Conservation (phyloP, 2,888 invertebrate species). For the Chymomyza amoena region DNA sequence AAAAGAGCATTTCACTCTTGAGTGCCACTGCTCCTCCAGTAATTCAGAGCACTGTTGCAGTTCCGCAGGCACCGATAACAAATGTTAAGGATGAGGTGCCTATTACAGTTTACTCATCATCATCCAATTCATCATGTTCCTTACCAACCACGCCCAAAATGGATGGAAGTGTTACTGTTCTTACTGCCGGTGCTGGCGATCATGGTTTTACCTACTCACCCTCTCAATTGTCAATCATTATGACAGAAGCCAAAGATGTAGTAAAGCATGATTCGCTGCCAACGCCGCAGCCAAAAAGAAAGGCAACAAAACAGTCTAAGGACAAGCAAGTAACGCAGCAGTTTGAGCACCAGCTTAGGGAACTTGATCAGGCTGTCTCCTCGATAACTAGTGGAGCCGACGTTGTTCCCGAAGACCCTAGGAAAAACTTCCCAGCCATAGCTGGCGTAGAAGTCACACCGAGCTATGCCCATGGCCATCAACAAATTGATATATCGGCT, state of each 20-base stretch:
- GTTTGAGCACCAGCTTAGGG: slow-evolving; percentile 48
- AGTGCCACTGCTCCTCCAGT: slow-evolving; percentile 33
- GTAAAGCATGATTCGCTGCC: slow-evolving; percentile 24
- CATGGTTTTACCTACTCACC: slow-evolving; percentile 45
- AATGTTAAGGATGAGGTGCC: slow-evolving; percentile 39
- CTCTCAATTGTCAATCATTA: slow-evolving; percentile 29
- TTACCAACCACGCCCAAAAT: slow-evolving; percentile 71
- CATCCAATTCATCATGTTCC: slow-evolving; percentile 75
- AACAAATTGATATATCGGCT: slow-evolving; percentile 40
- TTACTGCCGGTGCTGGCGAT: slow-evolving; percentile 14
- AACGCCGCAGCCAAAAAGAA: slow-evolving; percentile 55
- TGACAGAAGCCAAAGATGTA: slow-evolving; percentile 26
- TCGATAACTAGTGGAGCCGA: slow-evolving; percentile 64
- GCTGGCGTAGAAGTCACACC: slow-evolving; percentile 13
- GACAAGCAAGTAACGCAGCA: slow-evolving; percentile 50
- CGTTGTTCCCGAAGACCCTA: slow-evolving; percentile 16
- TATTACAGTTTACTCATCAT: slow-evolving; percentile 68
- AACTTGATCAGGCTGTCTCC: slow-evolving; percentile 72
- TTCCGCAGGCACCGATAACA: background rate
- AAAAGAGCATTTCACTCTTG: slow-evolving; percentile 33
- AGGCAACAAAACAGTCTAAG: slow-evolving; percentile 55
- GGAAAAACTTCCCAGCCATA: slow-evolving; percentile 1
- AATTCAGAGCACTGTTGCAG: slow-evolving; percentile 1
- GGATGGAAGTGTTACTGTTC: slow-evolving; percentile 10
- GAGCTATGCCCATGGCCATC: slow-evolving; percentile 29